Base-by-base conservation (phyloP, 2,113 vertebrate genomes). In the Gavialis gangeticus region DNA sequence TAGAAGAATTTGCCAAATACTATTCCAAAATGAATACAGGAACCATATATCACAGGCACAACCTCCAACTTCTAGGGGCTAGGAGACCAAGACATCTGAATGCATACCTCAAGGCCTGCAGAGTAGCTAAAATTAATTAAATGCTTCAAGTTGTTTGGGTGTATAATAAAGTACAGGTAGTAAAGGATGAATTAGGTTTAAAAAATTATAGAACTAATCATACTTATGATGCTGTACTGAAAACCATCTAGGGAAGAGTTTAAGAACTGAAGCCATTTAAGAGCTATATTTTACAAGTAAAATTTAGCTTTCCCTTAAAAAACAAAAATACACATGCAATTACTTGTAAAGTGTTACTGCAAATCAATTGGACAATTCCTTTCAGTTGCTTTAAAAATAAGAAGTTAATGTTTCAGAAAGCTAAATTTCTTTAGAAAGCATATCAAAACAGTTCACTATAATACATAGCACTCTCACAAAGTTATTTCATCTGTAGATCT, bases 121-220 rank as follows among this genome's bases (percentile, higher is more conserved):
- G 82, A 96, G 94, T 17, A n/a, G 57, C 63, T 91, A 59, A 55
- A 92, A 94, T 95, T 93, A 97, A 95, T 97, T 95, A 93, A 46
- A 90, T 62, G 28, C 62, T 95, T 95, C 89, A 64, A 56, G 77
- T 90, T 90, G 66, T 57, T 91, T 84, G 90, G 85, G 30, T 30
- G 66, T 64, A 82, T 57, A 63, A 76, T 92, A 95, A 87, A 89
- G 86, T 58, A 56, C 84, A 76, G 18, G 62, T 79, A 94, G 67
- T 57, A 30, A 95, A 69, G 63, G 84, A 21, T 87, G 66, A 94
- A 96, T 85, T 88, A 94, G 92, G 87, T 2, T 21, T 94, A 75
- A 75, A 92, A 96, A 95, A 90, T 73, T 0, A 0, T 83, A 82
- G 75, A 56, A 85, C 75, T 95, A 87, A 95, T 88, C 85, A 91